Evolutionary conservation across 2,797 vertebrate genomes (phyloP).

Genomic region (Hafferia zeledoni): DNA sequence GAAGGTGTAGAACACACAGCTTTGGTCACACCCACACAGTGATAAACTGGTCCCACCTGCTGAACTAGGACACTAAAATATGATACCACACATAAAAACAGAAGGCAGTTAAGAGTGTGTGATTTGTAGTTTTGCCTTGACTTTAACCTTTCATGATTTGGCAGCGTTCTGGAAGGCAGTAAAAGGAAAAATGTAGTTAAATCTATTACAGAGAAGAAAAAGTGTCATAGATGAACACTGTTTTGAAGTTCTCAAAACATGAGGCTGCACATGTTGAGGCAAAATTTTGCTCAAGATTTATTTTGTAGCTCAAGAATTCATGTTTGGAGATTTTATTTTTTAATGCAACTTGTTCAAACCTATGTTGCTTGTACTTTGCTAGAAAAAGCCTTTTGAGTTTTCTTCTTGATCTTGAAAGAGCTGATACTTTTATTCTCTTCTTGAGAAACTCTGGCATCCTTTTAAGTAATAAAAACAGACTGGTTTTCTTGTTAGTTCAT

Average conservation of each 20-base stretch:
- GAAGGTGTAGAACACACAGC: no score
- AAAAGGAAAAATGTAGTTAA: not conserved
- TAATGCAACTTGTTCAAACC: not conserved
- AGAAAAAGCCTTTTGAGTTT: not conserved
- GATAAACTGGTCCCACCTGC: no score
- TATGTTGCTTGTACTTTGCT: not conserved
- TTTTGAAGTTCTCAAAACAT: not conserved
- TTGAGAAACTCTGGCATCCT: not conserved
- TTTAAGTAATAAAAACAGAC: not conserved
- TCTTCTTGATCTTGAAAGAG: not conserved
- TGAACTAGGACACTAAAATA: no score
- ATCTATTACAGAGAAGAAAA: not conserved
- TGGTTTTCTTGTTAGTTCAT: not conserved
- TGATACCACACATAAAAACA: not conserved
- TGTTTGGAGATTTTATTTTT: not conserved
- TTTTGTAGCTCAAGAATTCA: not conserved
- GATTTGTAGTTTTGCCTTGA: accelerated
- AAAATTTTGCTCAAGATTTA: not conserved
- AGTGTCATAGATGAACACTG: not conserved
- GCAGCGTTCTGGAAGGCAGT: not conserved
- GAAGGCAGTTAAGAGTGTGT: not conserved
- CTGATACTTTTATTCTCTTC: not conserved
- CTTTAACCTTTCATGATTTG: not conserved
- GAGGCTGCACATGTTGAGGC: not conserved
- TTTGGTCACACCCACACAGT: no score